Percentiles rank a stretch among this genome's conserved stretches.
Conservation (phyloP, 2,888 invertebrate genomes). For the Coleophora flavipennella region DNA sequence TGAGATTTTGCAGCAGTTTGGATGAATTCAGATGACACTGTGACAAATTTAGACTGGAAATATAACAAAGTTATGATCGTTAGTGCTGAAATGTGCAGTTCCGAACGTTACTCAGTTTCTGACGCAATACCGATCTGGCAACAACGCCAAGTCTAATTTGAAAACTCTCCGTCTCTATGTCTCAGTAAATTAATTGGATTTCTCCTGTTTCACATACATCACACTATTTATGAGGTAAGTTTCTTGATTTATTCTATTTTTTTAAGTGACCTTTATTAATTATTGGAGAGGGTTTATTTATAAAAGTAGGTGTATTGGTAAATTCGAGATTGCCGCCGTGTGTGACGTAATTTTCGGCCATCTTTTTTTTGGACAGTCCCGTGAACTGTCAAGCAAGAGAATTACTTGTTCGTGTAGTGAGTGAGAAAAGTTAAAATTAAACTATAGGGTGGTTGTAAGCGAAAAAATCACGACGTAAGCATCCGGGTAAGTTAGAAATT, state of each 20-base stretch:
- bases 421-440: slow-evolving; percentile 36
- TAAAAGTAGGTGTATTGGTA: slow-evolving; percentile 33
- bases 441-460: slow-evolving; percentile 44
- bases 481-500: slow-evolving; percentile 58
- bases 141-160: slow-evolving; percentile 53
- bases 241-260: slow-evolving; percentile 7
- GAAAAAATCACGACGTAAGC: slow-evolving; percentile 54
- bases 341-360: slow-evolving; percentile 63
- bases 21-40: slow-evolving; percentile 14
- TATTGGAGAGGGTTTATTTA: not conserved
- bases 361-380: slow-evolving; percentile 47
- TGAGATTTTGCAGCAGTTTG: not conserved
- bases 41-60: slow-evolving; percentile 20
- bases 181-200: slow-evolving; percentile 42
- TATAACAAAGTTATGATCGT: slow-evolving; percentile 43
- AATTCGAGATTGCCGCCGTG: slow-evolving; percentile 55
- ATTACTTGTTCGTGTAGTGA: slow-evolving; percentile 42
- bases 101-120: slow-evolving; percentile 57
- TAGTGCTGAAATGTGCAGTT: slow-evolving; percentile 58
- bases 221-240: slow-evolving; percentile 56
- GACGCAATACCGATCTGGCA: slow-evolving; percentile 69
- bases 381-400: slow-evolving; percentile 51
- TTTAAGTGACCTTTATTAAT: slow-evolving; percentile 6
- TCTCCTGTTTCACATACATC: slow-evolving; percentile 29
- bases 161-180: slow-evolving; percentile 50